Evolutionary conservation across 2,113 vertebrate species (phyloP).

Genomic region (Falcunculus frontatus): DNA sequence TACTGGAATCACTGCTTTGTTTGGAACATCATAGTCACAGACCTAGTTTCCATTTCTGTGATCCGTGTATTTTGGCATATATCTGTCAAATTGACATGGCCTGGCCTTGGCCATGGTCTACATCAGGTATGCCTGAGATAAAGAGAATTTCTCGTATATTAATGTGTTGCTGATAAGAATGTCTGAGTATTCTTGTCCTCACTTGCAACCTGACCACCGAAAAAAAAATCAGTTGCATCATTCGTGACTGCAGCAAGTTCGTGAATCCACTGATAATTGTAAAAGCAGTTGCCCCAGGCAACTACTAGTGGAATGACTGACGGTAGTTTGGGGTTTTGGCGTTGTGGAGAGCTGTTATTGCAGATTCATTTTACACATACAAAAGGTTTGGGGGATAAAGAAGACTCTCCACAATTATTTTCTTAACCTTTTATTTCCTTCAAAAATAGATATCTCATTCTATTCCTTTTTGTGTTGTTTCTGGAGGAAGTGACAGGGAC

Average conservation of each 20-base stretch:
- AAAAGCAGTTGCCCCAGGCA: slow-evolving; percentile 35
- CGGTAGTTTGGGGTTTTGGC: not conserved
- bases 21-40: not conserved
- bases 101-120: not conserved
- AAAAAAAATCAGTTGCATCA: not conserved
- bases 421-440: not conserved
- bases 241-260: not conserved
- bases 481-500: not conserved
- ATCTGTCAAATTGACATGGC: not conserved
- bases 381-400: not conserved
- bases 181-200: not conserved
- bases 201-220: not conserved
- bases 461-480: not conserved
- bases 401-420: not conserved
- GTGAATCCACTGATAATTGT: not conserved
- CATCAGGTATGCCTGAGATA: not conserved
- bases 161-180: not conserved
- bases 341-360: not conserved
- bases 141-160: not conserved
- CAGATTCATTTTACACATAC: not conserved
- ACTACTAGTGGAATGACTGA: not conserved
- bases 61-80: not conserved
- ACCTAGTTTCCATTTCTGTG: not conserved
- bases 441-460: not conserved
- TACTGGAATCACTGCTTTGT: not conserved